Percentiles rank a stretch among this genome's conserved stretches.
Evolutionary conservation across 2,888 invertebrate species (phyloP).

Genomic region (Parelbella ahira): DNA sequence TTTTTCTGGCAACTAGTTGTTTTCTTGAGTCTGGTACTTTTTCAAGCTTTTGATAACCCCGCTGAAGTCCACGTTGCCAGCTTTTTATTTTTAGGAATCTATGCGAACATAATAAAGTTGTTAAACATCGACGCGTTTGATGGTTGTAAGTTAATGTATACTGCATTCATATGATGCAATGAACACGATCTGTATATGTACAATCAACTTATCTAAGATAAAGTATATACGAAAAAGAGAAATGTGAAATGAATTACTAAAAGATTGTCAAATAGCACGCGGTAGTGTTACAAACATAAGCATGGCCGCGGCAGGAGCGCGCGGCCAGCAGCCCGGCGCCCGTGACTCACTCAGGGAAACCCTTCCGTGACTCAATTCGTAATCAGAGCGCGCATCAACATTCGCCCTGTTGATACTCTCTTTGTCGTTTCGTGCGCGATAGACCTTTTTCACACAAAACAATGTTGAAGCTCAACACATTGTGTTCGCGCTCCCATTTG

Average conservation of each 20-base stretch:
- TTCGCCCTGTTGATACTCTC: conserved; percentile 49
- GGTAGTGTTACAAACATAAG: too few relatives aligned
- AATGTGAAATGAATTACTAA: conserved; percentile 6
- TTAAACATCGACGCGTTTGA: too few relatives aligned
- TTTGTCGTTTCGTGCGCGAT: conserved; percentile 11
- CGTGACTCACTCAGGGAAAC: conserved; percentile 70
- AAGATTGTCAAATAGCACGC: conserved; percentile 12
- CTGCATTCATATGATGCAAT: too few relatives aligned
- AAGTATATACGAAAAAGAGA: conserved; percentile 10
- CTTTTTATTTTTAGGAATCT: too few relatives aligned
- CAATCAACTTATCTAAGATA: too few relatives aligned
- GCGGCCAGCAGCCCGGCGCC: conserved; percentile 11
- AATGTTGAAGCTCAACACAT: conserved; percentile 9
- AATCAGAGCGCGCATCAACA: conserved; percentile 55
- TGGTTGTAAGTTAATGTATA: too few relatives aligned
- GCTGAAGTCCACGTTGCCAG: too few relatives aligned
- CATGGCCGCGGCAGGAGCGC: conserved; percentile 17
- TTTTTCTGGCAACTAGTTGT: too few relatives aligned
- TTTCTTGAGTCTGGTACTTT: too few relatives aligned
- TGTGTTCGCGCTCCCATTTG: conserved; percentile 9
- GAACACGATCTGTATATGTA: too few relatives aligned
- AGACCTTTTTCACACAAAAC: conserved; percentile 11
- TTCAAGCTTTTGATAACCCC: too few relatives aligned
- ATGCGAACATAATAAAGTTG: too few relatives aligned
- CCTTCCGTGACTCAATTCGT: conserved; percentile 75